phyloP scores from a whole-genome alignment of 2,888 invertebrate species.

The Cyclophora punctaria region DNA sequence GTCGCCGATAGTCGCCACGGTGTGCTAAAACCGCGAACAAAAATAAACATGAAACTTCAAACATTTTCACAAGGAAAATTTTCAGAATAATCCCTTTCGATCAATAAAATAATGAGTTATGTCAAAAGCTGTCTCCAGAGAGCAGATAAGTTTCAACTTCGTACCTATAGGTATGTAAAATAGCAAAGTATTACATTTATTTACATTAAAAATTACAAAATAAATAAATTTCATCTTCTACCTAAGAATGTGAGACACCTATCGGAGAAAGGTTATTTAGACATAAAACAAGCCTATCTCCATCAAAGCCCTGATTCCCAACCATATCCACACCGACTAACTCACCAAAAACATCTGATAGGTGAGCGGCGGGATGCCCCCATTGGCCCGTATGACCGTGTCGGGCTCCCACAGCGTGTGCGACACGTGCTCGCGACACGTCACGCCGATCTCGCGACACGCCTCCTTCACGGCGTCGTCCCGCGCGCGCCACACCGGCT shows the following conservation, averaged over 20 bases:
- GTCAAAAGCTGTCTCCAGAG: too few species aligned
- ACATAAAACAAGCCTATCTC: too few species aligned
- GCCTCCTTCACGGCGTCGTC: conserved; percentile 74
- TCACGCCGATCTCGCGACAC: conserved; percentile 73
- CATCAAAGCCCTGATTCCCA: too few species aligned
- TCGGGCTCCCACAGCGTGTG: conserved; percentile 84
- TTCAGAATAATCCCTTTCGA: too few species aligned
- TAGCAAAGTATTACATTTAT: too few species aligned
- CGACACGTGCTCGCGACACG: conserved; percentile 77
- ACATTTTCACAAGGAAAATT: background rate
- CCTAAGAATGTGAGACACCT: too few species aligned
- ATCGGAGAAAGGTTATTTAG: too few species aligned
- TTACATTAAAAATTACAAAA: too few species aligned
- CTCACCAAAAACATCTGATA: conserved; percentile 81
- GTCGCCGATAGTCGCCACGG: conserved; percentile 75
- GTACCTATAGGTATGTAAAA: too few species aligned
- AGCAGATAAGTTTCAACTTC: too few species aligned
- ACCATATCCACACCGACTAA: conserved; percentile 1
- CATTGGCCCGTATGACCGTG: conserved; percentile 78
- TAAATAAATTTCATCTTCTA: too few species aligned
- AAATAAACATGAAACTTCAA: background rate
- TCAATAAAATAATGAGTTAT: too few species aligned
- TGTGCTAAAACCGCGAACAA: conserved; percentile 63
- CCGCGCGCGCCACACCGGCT: conserved; percentile 80
- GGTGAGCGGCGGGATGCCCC: conserved; percentile 81